phyloP scores from a whole-genome alignment of 92 coral and sea anemone species.

The Epizoanthus stellaris region DNA sequence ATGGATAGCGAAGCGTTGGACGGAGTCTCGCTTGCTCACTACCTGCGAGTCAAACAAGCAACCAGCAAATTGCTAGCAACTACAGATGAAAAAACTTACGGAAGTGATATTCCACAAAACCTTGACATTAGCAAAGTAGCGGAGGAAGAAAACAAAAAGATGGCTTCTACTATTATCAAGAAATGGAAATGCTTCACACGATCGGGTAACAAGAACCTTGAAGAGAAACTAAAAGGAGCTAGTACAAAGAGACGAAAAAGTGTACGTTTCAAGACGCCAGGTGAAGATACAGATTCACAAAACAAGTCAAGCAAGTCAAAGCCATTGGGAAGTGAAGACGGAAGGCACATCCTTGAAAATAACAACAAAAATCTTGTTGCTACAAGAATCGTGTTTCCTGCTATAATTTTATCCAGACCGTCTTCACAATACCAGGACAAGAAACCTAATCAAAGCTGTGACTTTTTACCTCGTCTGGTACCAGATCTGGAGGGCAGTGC shows the following conservation, averaged over 20 bases:
- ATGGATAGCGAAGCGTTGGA: conserved; percentile 59
- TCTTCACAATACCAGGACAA: conserved; percentile 29
- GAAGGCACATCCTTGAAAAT: neutral
- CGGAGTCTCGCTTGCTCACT: conserved; percentile 57
- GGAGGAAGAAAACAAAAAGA: conserved; percentile 63
- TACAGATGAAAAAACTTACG: neutral
- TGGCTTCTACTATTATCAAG: conserved; percentile 57
- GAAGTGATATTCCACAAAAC: neutral
- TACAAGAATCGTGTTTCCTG: conserved; percentile 58
- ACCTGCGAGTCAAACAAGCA: conserved; percentile 54
- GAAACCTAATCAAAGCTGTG: conserved; percentile 21
- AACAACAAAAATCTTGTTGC: conserved; percentile 13
- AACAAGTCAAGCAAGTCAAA: neutral
- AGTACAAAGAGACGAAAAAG: conserved; percentile 57
- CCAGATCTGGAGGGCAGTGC: neutral
- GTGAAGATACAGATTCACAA: conserved; percentile 38
- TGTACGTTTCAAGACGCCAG: conserved; percentile 58
- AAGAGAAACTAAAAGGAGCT: conserved; percentile 38
- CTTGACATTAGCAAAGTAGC: conserved; percentile 38
- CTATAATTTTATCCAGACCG: conserved; percentile 48
- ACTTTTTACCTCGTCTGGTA: conserved; percentile 19
- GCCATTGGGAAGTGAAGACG: neutral
- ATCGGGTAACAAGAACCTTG: conserved; percentile 31
- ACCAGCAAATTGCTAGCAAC: conserved; percentile 40
- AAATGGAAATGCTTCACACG: conserved; percentile 60